Evolutionary conservation across 2,888 invertebrate species (phyloP).

Genomic region (Catocala sponsa): DNA sequence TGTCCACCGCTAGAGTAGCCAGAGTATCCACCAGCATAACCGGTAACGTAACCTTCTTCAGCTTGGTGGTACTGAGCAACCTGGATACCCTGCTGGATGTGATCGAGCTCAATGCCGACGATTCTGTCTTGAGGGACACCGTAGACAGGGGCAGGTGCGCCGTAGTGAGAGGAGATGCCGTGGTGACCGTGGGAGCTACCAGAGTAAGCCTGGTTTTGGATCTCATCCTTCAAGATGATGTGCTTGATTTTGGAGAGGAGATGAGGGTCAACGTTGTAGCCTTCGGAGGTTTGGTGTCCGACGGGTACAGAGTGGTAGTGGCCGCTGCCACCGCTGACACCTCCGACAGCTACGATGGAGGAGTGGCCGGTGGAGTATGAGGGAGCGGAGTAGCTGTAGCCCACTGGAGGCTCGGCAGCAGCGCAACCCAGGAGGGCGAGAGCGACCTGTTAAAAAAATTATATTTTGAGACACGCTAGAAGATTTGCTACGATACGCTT

Average conservation of each 20-base stretch:
- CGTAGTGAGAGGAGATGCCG: constrained; percentile 90
- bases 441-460: constrained; percentile 81
- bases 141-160: constrained; percentile 90
- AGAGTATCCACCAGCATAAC: constrained; percentile 72
- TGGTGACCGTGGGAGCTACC: constrained; percentile 83
- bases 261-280: constrained; percentile 93
- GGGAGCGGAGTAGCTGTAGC: constrained; percentile 87
- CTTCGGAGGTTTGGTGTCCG: constrained; percentile 93
- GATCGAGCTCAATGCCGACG: constrained; percentile 95
- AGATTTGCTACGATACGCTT: too few species aligned
- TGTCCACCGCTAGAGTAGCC: constrained; percentile 56
- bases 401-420: constrained; percentile 93
- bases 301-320: constrained; percentile 92
- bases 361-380: constrained; percentile 72
- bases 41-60: constrained; percentile 83
- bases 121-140: constrained; percentile 91
- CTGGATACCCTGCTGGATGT: constrained; percentile 95
- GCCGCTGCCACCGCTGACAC: constrained; percentile 91
- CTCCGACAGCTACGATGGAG: constrained; percentile 71
- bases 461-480: neutral
- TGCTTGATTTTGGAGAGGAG: constrained; percentile 94
- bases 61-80: constrained; percentile 95
- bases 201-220: constrained; percentile 84
- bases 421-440: constrained; percentile 93
- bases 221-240: constrained; percentile 94